Base-by-base conservation (phyloP, 2,888 invertebrate genomes). In the Molanna angustata region DNA sequence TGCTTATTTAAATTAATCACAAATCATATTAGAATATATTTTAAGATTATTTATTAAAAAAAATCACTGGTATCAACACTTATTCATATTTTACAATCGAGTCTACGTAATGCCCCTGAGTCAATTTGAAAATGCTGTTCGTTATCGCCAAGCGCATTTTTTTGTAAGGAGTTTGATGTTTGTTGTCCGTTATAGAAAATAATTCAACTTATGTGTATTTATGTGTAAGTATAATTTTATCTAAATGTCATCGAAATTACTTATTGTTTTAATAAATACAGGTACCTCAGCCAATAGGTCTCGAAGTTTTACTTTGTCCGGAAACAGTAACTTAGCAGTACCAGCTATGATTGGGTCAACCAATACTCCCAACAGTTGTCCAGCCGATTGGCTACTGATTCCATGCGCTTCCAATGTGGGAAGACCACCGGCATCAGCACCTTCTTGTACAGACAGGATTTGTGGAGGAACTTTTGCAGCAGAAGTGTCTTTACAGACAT, bases 391-490 rank as follows among this genome's bases (percentile, higher is more conserved):
- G 85, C 69, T 92, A 3, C 71, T 88, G 52, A 84, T 91, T 37
- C 90, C 91, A 0, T 90, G 91, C 65, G 86, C 86, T 0, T 74
- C 79, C 17, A 87, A 86, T 63, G 79, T 84, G 16, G 86, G 86
- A 2, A 71, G 84, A 51, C 65, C 72, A 3, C 66, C 67, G 3
- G 78, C 78, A 27, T 80, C 80, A 0, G 76, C 79, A 40, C 79
- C 80, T 32, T 77, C 81, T 1, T 90, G 87, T 63, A 86, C 88
- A 2, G 91, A 92, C 69, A 79, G 91, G 49, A 82, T 92, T 31
- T 92, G 91, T 63, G 91, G 91, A 0, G 90, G 90, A 2, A 85
- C 87, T 0, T 84, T 91, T 61, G 86, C 85, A 48, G 82, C 82
- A 1, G 90, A 91, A 65, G 77, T 86, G 2, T 83, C 85, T 1